A percentile compares a stretch with the other conserved stretches of the same genome.
phyloP scores from a whole-genome alignment of 64 coral and sea anemone genomes.

The Porites lutea region DNA sequence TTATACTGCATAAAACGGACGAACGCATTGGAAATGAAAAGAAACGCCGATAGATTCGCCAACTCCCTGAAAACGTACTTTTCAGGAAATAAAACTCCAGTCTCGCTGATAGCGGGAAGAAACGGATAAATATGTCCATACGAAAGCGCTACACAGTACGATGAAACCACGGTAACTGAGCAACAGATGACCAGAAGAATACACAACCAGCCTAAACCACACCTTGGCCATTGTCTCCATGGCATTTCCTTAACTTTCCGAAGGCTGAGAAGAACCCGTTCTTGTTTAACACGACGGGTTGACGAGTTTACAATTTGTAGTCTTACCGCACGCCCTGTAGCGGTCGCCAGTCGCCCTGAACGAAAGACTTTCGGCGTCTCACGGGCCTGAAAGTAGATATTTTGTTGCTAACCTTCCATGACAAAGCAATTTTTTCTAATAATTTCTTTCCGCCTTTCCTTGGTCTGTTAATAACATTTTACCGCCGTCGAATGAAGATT shows the following conservation, averaged over 20 bases:
- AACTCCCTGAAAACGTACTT: constrained; percentile 89
- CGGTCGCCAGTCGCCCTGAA: background rate
- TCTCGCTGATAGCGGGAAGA: constrained; percentile 87
- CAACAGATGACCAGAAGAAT: constrained; percentile 71
- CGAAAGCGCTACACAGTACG: constrained; percentile 69
- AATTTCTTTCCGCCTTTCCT: background rate
- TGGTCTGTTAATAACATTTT: background rate
- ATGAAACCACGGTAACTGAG: constrained; percentile 54
- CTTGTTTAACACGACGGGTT: background rate
- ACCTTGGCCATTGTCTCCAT: background rate
- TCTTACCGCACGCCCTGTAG: background rate
- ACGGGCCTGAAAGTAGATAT: background rate
- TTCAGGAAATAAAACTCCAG: constrained; percentile 78
- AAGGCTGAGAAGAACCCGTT: background rate
- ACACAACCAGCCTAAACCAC: constrained; percentile 87
- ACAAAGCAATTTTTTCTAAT: background rate
- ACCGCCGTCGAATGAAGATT: background rate
- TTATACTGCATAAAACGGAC: constrained; percentile 90
- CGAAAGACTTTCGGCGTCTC: background rate
- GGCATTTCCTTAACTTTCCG: background rate
- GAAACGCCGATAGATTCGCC: constrained; percentile 73
- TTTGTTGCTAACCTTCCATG: background rate
- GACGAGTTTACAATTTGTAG: background rate
- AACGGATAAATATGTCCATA: constrained; percentile 87
- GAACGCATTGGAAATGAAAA: constrained; percentile 81